Evolutionary conservation across 2,113 vertebrate genomes (phyloP), one percentile per base, ranked within the genome.

Genomic region (Barnardius zonarius): DNA sequence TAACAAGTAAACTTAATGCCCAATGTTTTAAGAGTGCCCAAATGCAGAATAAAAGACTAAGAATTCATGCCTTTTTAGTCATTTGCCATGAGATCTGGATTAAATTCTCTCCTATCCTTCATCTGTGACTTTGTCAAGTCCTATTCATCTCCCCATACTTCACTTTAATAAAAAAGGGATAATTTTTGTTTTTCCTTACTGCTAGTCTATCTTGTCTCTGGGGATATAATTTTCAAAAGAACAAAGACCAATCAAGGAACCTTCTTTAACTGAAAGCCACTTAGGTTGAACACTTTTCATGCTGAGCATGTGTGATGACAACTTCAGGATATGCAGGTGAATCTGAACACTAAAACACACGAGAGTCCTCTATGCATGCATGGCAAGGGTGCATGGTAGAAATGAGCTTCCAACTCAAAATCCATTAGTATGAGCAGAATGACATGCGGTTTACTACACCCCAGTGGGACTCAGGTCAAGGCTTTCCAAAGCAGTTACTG

Each of bases 341-440:
- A 30, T 9, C 48, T 46, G 11, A 77, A 57, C 9, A 9, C 13
- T 4, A 5, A 9, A 67, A 19, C 25, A 35, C 28, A 30, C 0
- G 5, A 6, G 41, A 43, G 12, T 22, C 27, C n/a, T 57, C 31
- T 51, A 8, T 18, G 22, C 31, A 37, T 5, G 11, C 17, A 59
- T 17, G 17, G 59, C 33, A 41, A 70, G 8, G 14, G 10, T 24
- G 14, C 5, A 3, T 5, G 12, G 0, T 52, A 27, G 55, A 82
- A 72, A 11, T 63, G 19, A 91, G 70, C 13, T 46, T 76, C 46
- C 33, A 72, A n/a, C 11, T 59, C 41, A 39, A 74, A 44, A 73
- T 17, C 52, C 43, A 11, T 11, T 61, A 63, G 23, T 4, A 7
- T 1, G 14, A 52, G 70, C 37, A 78, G 64, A 88, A 73, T 44